Conservation (phyloP, 1,140 invertebrate genomes). For the Ceratosolen fusciceps region DNA sequence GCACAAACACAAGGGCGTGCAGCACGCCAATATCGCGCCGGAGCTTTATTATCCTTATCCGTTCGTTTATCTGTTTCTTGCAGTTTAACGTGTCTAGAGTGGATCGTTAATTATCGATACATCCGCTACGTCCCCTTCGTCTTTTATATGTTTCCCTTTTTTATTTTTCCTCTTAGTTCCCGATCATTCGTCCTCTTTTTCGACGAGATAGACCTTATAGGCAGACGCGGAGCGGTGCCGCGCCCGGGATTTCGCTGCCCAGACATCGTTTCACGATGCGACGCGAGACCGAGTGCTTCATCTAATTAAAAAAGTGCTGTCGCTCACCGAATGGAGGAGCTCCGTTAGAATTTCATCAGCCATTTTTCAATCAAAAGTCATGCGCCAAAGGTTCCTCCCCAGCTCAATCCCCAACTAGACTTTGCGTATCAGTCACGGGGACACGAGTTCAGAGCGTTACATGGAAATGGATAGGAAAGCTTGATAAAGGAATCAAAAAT, state of each 20-base stretch:
- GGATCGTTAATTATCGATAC: slow-evolving; percentile 42
- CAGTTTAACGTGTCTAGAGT: background rate
- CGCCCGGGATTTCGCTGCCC: too few species aligned
- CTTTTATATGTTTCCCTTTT: background rate
- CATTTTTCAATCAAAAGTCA: slow-evolving; percentile 47
- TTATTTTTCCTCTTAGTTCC: background rate
- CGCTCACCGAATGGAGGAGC: background rate
- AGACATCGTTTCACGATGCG: background rate
- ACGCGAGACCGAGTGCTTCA: slow-evolving; percentile 36
- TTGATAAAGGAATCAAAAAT: too few species aligned
- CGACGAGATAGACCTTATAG: background rate
- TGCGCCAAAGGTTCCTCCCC: background rate
- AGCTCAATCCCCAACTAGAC: too few species aligned
- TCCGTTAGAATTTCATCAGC: slow-evolving; percentile 39
- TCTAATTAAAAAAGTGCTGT: slow-evolving; percentile 45
- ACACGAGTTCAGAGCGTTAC: too few species aligned
- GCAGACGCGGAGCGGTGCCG: background rate
- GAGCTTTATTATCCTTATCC: background rate
- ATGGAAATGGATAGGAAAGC: too few species aligned
- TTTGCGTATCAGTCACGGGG: too few species aligned
- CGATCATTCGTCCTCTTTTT: background rate
- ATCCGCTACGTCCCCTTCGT: background rate
- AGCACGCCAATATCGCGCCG: too few species aligned
- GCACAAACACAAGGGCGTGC: too few species aligned
- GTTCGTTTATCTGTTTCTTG: background rate